Base-by-base conservation (phyloP, 2,797 vertebrate genomes). In the Channa striata region DNA sequence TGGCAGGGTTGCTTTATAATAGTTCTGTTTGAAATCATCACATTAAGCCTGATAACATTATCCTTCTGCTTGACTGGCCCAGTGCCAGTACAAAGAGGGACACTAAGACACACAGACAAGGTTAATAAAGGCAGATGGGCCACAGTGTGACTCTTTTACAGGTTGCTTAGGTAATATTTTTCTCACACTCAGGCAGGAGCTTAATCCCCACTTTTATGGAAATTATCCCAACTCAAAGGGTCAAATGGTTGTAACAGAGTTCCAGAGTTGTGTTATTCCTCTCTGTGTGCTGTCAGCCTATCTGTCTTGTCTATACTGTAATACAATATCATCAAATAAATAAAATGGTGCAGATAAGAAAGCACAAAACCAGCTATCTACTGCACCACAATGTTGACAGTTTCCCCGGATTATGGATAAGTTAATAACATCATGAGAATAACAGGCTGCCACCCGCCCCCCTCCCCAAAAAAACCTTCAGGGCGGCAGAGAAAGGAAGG, bases 21-120 rank as follows among this genome's bases (percentile, higher is more conserved):
- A 82, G 72, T 81, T 82, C 77, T 83, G 87, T 66, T 84, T 86
- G 83, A 87, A 92, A 91, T 90, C 76, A 78, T 88, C 81, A 62
- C 84, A 84, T 88, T 82, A 86, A 68, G 71, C 57, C 77, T 73
- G 78, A 83, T 84, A 77, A 78, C 74, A 74, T 82, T 80, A 81
- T 74, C 83, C 84, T 71, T 72, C 82, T 86, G 84, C 68, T 74
- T 67, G 72, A 70, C 80, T 85, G 87, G 86, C 68, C 62, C 58
- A 0, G 46, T 63, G 84, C 83, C 90, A 89, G 75, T 14, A 23
- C 70, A 57, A 81, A 86, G 57, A 74, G 68, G 67, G 78, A 83
- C 73, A 71, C 16, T 54, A 42, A 75, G 67, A 64, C 78, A 84
- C 66, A 56, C 78, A 74, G 86, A 84, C 85, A 86, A 90, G 87